Conservation (phyloP, 2,888 invertebrate genomes). For the Tanypteryx hageni region DNA sequence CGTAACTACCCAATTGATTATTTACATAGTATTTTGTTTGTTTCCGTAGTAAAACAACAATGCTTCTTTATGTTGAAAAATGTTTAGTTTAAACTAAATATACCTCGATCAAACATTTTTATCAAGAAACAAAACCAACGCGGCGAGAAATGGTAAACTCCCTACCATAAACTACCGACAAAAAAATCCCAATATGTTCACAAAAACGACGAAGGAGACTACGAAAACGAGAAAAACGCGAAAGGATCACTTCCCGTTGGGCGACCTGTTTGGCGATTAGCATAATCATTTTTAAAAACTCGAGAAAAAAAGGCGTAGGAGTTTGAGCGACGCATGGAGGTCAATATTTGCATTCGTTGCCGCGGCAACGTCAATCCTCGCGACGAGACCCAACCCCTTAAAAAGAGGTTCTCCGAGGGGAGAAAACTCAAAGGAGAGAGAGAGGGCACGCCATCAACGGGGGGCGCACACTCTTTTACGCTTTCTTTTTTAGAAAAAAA, state of each 20-base stretch:
- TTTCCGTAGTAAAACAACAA: too few relatives aligned
- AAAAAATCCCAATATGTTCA: too few relatives aligned
- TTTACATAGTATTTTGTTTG: too few relatives aligned
- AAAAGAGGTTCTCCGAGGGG: not conserved
- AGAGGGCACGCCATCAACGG: not conserved
- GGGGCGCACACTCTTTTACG: not conserved
- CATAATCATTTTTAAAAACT: not conserved
- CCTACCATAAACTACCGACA: too few relatives aligned
- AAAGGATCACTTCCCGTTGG: not conserved
- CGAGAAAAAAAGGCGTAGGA: not conserved
- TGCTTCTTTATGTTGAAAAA: too few relatives aligned
- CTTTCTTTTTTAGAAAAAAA: not conserved
- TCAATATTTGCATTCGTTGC: constrained; percentile 48
- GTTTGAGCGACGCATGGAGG: constrained; percentile 10
- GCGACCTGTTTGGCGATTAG: not conserved
- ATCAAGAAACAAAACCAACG: too few relatives aligned
- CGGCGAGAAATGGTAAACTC: too few relatives aligned
- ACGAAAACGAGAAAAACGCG: too few relatives aligned
- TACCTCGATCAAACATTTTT: too few relatives aligned
- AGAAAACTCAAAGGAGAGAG: not conserved
- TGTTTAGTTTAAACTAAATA: too few relatives aligned
- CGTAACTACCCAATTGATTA: too few relatives aligned
- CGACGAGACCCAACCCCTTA: not conserved
- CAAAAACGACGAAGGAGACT: too few relatives aligned
- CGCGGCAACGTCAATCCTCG: not conserved